Percentiles rank a stretch among this genome's conserved stretches.
Evolutionary conservation across 2,888 invertebrate genomes (phyloP).

Genomic region (Endotricha flammealis): DNA sequence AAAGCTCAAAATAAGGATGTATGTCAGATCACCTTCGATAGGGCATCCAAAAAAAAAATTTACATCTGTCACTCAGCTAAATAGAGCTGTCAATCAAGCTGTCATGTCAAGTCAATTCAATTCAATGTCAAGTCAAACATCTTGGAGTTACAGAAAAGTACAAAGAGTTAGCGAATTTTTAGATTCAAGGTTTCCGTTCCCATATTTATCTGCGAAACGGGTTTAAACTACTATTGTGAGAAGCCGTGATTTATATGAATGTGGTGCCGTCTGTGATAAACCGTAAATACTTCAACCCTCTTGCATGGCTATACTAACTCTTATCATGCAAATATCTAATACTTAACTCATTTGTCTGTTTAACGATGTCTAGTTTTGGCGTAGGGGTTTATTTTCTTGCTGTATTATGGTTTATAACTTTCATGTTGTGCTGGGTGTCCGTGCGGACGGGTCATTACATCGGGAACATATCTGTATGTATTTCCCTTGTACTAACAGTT

Average conservation of each 20-base stretch:
- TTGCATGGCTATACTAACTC: conserved; percentile 30
- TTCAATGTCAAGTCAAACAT: conserved; percentile 8
- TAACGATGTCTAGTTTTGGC: conserved; percentile 73
- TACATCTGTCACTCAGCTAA: no score
- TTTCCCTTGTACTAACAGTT: conserved; percentile 76
- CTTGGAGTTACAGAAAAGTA: not conserved
- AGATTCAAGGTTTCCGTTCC: conserved; percentile 30
- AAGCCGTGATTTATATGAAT: conserved; percentile 24
- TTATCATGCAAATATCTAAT: conserved; percentile 7
- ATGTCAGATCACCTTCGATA: no score
- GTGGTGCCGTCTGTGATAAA: conserved; percentile 33
- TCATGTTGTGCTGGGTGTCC: conserved; percentile 81
- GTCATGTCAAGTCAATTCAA: conserved; percentile 6
- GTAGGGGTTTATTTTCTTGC: conserved; percentile 82
- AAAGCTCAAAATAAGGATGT: no score
- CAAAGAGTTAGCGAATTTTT: conserved; percentile 24
- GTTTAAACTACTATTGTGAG: conserved; percentile 32
- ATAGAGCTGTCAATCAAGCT: conserved; percentile 18
- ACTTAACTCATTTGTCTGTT: conserved; percentile 6
- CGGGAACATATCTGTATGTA: conserved; percentile 78
- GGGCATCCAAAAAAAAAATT: no score
- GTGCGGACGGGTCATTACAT: conserved; percentile 81
- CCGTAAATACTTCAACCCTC: conserved; percentile 36
- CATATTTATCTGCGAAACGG: conserved; percentile 30
- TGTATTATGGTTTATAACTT: conserved; percentile 80